Percentiles rank a stretch among this genome's conserved stretches.
These are phyloP conservation scores for Megalops atlanticus DNA, from an alignment of 2,113 vertebrate genomes.

Conservation along the genomic window DNA sequence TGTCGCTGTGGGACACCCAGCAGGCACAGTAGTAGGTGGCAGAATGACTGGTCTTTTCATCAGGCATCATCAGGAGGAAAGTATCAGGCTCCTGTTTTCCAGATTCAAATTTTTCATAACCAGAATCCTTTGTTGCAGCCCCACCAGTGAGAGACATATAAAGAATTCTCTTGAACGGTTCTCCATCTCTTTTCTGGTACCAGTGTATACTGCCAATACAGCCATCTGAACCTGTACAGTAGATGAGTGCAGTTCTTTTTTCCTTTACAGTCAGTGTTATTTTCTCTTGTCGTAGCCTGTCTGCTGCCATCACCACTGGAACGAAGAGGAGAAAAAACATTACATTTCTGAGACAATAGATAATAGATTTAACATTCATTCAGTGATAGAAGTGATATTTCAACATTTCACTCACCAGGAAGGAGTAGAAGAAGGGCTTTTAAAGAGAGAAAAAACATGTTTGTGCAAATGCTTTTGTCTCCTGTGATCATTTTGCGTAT, in stretches of 20 bases:
- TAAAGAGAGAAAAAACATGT: background rate
- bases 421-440: background rate
- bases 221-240: background rate
- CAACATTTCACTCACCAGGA: background rate
- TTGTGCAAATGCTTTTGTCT: too few species aligned
- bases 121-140: background rate
- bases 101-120: too few species aligned
- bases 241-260: conserved; percentile 3
- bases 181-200: conserved; percentile 41
- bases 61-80: too few species aligned
- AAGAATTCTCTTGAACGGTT: conserved; percentile 30
- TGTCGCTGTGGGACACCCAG: too few species aligned
- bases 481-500: too few species aligned
- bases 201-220: conserved; percentile 27
- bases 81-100: too few species aligned
- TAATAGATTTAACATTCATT: background rate
- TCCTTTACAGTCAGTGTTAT: background rate
- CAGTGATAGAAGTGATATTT: background rate
- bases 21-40: too few species aligned
- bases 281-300: conserved; percentile 18
- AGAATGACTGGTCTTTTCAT: too few species aligned
- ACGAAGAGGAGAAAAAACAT: background rate
- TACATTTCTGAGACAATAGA: background rate
- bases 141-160: background rate
- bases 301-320: conserved; percentile 5